Percentiles rank a stretch among this genome's conserved stretches.
These are phyloP conservation scores for Patella depressa DNA, from an alignment of 2,888 invertebrate species.

Conservation along the genomic window DNA sequence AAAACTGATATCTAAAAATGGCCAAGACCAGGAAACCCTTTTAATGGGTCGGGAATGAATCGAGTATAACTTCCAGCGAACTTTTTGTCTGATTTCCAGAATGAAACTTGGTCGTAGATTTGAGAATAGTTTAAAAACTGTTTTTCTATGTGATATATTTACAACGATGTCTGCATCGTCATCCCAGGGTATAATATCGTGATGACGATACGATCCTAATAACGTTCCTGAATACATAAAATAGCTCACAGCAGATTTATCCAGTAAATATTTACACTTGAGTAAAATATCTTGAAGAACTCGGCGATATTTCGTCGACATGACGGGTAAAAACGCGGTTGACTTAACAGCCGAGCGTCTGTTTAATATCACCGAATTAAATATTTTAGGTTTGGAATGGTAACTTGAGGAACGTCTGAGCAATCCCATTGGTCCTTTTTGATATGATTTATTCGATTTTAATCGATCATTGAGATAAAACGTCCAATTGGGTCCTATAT, in stretches of 20 bases:
- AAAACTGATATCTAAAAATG: constrained; percentile 44
- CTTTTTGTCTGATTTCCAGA: constrained; percentile 21
- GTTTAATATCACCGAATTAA: too few relatives aligned
- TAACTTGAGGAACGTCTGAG: too few relatives aligned
- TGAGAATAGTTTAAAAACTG: constrained; percentile 10
- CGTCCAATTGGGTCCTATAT: too few relatives aligned
- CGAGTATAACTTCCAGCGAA: constrained; percentile 39
- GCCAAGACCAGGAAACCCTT: constrained; percentile 37
- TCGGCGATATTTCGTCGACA: constrained; percentile 17
- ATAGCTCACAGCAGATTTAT: constrained; percentile 28
- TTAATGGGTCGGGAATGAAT: constrained; percentile 26
- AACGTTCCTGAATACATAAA: constrained; percentile 44
- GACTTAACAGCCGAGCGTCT: too few relatives aligned
- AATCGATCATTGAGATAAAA: too few relatives aligned
- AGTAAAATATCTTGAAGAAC: constrained; percentile 19
- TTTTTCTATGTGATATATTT: constrained; percentile 18
- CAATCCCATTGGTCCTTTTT: too few relatives aligned
- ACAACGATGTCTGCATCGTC: constrained; percentile 44
- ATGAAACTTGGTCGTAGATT: constrained; percentile 25
- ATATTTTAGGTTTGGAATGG: too few relatives aligned
- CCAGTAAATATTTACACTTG: constrained; percentile 19
- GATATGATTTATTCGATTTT: too few relatives aligned
- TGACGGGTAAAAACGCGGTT: not conserved
- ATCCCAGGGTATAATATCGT: constrained; percentile 46
- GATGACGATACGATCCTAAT: constrained; percentile 44